A percentile compares a stretch with the other conserved stretches of the same genome.
These are phyloP conservation scores for Dexiosoma caninum DNA, from an alignment of 2,888 invertebrate species.

Conservation along the genomic window DNA sequence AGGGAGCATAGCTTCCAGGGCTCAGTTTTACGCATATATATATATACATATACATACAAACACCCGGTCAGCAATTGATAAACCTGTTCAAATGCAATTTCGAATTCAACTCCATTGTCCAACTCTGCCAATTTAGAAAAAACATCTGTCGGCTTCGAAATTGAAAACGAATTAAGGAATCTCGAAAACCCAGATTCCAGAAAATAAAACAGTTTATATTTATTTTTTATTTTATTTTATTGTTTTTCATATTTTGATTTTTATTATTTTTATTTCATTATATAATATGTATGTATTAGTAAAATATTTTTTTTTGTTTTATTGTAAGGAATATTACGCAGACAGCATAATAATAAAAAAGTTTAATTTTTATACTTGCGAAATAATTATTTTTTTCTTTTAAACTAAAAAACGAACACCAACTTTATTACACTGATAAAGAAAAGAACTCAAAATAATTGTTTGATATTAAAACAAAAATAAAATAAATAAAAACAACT, in stretches of 20 bases:
- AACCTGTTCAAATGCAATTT: too few species aligned
- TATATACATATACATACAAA: too few species aligned
- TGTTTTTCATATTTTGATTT: constrained; percentile 66
- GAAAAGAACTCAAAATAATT: constrained; percentile 45
- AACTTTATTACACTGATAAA: constrained; percentile 67
- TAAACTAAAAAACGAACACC: constrained; percentile 67
- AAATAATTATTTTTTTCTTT: constrained; percentile 52
- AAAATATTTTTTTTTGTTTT: constrained; percentile 68
- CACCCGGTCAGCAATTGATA: too few species aligned
- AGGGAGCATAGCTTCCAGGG: too few species aligned
- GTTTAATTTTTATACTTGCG: constrained; percentile 51
- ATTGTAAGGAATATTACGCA: constrained; percentile 69
- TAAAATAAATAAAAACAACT: constrained; percentile 33
- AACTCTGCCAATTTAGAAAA: too few species aligned
- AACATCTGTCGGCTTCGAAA: too few species aligned
- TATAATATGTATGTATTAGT: constrained; percentile 71
- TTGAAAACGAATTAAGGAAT: too few species aligned
- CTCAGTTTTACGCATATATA: too few species aligned
- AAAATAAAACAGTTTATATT: constrained; percentile 17
- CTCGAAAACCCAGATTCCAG: background rate
- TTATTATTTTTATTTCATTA: constrained; percentile 67
- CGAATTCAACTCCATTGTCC: too few species aligned
- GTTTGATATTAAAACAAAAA: constrained; percentile 13
- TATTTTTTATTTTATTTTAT: constrained; percentile 45
- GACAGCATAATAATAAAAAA: constrained; percentile 67